Evolutionary conservation across 2,888 invertebrate species (phyloP), one percentile per base, ranked within the genome.

Genomic region (Ferdinandea cuprea): DNA sequence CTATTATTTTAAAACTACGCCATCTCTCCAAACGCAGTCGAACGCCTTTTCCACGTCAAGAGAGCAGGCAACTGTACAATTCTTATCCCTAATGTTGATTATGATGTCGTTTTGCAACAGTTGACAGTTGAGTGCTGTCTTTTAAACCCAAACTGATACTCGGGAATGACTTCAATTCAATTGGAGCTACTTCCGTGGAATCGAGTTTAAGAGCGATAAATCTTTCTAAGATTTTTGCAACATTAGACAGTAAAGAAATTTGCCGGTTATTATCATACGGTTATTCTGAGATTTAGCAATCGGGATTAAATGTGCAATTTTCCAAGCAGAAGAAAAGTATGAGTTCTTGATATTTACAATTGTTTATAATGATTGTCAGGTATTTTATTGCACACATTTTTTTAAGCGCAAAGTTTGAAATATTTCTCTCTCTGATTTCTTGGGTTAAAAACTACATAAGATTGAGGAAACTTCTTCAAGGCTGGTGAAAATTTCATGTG

Each of bases 1-100:
- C 11, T 0, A 13, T 2, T 3, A 65, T 19, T 30, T 73, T 65
- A 11, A n/a, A 65, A 73, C 0, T 0, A 73, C 40, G 0, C 65
- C 65, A 0, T 54, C 56, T 9, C 52, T 30, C 63, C 56, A 73
- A 0, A 73, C 46, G 11, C 44, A 42, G 5, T 73, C 63, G 2
- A 63, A 63, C 0, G 54, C 56, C n/a, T 72, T 72, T 35, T 28
- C 25, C 1, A 73, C 9, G 8, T 65, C 50, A 6, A 50, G n/a
- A 0, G 65, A 40, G 15, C 52, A 52, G 2, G 40, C 65, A 3
- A 52, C 40, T 0, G 65, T 65, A 9, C 40, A 28, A 8, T 21
- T 28, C 15, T 66, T 52, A 1, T 52, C n/a, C 7, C 66, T 52
- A 0, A 66, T 19, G 0, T 52, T 65, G 8, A 42, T 3, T 1